phyloP scores from a whole-genome alignment of 1,140 invertebrate genomes.

The Drosophila ercepeae region DNA sequence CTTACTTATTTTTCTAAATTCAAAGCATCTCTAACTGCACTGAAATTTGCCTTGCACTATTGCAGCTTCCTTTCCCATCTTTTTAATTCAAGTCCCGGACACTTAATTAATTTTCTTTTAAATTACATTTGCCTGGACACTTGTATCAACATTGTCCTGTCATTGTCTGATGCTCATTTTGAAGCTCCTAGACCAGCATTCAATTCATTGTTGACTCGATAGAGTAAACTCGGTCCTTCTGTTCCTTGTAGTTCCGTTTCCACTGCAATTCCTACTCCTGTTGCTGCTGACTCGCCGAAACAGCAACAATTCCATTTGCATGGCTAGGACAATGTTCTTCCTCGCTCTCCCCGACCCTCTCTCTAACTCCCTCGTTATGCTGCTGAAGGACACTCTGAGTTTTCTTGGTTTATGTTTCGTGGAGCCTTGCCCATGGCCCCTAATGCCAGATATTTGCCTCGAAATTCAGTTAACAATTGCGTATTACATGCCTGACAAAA shows the following conservation, averaged over 20 bases:
- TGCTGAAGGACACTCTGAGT: slow-evolving; percentile 16
- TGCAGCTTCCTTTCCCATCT: slow-evolving; percentile 5
- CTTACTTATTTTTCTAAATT: too few relatives aligned
- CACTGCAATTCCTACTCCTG: neutral
- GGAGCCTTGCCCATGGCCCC: slow-evolving; percentile 13
- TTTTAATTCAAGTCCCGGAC: slow-evolving; percentile 13
- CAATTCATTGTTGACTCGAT: slow-evolving; percentile 72
- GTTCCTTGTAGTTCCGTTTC: slow-evolving; percentile 9
- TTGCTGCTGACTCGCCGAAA: slow-evolving; percentile 32
- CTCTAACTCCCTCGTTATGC: neutral
- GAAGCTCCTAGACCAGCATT: slow-evolving; percentile 40
- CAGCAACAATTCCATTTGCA: slow-evolving; percentile 24
- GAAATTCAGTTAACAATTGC: slow-evolving; percentile 45
- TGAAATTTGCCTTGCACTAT: neutral
- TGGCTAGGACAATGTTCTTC: slow-evolving; percentile 30
- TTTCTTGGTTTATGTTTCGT: slow-evolving; percentile 29
- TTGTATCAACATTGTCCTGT: slow-evolving; percentile 57
- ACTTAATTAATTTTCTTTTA: slow-evolving; percentile 78
- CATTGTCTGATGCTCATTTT: slow-evolving; percentile 52
- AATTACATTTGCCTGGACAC: slow-evolving; percentile 64
- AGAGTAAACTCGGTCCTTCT: slow-evolving; percentile 49
- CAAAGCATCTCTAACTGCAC: neutral
- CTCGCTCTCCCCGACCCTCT: neutral
- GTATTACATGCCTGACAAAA: slow-evolving; percentile 38
- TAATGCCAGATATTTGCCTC: slow-evolving; percentile 35